Base-by-base conservation (phyloP, 1,140 invertebrate genomes). In the Euura lappo region DNA sequence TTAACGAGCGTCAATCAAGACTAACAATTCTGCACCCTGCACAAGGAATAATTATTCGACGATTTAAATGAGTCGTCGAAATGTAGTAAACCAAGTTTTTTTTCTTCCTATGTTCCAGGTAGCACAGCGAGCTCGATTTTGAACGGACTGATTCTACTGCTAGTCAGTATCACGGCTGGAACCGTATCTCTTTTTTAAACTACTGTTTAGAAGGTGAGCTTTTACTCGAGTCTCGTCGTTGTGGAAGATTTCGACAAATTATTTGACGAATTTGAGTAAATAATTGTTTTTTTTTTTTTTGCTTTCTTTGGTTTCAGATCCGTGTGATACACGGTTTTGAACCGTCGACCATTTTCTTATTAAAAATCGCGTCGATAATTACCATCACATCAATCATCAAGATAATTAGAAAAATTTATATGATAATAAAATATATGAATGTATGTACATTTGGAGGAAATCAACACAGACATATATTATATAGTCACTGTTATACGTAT, bases 321-420 rank as follows among this genome's bases (percentile, higher is more conserved):
- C 47, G 47, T 51, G n/a, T 6, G 51, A 0, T 8, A 60, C 51
- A 60, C 51, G 51, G 13, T 60, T 60, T 60, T 28, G 13, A 60
- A 60, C 51, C 51, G 2, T 60, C 51, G 13, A 60, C 51, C 8
- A 6, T 6, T 3, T 6, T 5, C 51, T 28, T 28, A 28, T 28
- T 28, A 28, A 28, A 28, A 28, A 8, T 60, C 51, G 51, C 13
- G 51, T 60, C 51, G 3, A 11, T 60, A 28, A 28, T 28, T 28
- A 28, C 13, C 51, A 60, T 60, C 28, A 28, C 13, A n/a, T 60
- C 51, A 60, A 60, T 60, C 51, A 60, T 60, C 51, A 60, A 60
- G 51, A 60, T 60, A 11, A 60, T 60, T 60, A 60, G 10, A 60
- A 51, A 51, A 60, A 60, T 60, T 60, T 60, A 60, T 11, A n/a